Evolutionary conservation across 2,797 vertebrate genomes (phyloP), one percentile per base, ranked within the genome.

Genomic region (Melanogrammus aeglefinus): DNA sequence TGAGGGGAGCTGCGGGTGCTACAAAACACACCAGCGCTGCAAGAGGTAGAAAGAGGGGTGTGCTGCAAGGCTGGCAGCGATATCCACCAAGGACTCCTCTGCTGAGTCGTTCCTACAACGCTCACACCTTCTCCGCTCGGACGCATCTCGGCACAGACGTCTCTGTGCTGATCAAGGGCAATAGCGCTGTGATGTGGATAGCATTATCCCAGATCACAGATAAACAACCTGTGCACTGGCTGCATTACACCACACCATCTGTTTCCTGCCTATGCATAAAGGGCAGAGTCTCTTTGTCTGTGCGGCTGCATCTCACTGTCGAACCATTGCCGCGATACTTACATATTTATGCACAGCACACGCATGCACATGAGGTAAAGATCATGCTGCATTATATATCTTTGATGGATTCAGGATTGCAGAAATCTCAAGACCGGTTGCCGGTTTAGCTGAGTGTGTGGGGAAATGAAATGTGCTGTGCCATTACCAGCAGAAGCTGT

Each of bases 401-500:
- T 69, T 69, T 27, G 27, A 27, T 69, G 63, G 24, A 69, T 27
- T 69, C 24, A 27, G 24, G 63, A 27, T 27, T 27, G 63, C 8
- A 27, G n/a, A n/a, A 27, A 27, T 69, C n/a, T 81, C 47, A 81
- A 78, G 85, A 75, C 51, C 31, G 24, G 31, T 75, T 73, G 78
- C 81, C 72, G 57, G 84, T 78, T 77, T 82, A 79, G 77, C 44
- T 73, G 71, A 73, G 80, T 57, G 77, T 73, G 47, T 74, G 41
- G 72, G 80, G 81, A 39, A 79, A 78, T 63, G 21, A 72, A 75
- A 76, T 73, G 16, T 66, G 38, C 91, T 86, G 90, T 90, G 92
- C 92, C 92, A 92, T 93, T 95, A 91, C 93, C 92, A 91, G 84
- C 90, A 81, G 77, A 87, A 94, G 90, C 91, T 93, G 91, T 92